Evolutionary conservation across 2,113 vertebrate genomes (phyloP).

Genomic region (Poecilia latipinna): DNA sequence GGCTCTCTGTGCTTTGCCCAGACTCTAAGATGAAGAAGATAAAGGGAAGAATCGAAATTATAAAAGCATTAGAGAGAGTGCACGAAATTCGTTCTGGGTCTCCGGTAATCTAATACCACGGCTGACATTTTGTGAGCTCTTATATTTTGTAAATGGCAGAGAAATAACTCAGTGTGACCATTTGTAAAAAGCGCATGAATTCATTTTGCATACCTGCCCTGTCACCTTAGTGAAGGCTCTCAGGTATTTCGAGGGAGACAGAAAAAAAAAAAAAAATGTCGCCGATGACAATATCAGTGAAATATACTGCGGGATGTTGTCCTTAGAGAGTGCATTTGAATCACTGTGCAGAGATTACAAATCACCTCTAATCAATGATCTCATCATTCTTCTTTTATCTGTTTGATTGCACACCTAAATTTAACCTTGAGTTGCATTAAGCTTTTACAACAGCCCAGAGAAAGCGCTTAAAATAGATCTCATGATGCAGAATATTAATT

Average conservation of each 20-base stretch:
- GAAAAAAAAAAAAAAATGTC: slow-evolving; percentile 34
- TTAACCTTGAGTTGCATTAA: slow-evolving; percentile 31
- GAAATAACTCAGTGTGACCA: slow-evolving; percentile 62
- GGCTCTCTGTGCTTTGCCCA: slow-evolving; percentile 44
- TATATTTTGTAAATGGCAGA: slow-evolving; percentile 72
- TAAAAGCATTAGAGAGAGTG: slow-evolving; percentile 48
- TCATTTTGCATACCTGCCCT: slow-evolving; percentile 59
- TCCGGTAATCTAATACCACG: slow-evolving; percentile 70
- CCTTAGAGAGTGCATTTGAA: slow-evolving; percentile 25
- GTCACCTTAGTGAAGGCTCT: slow-evolving; percentile 31
- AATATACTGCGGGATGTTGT: slow-evolving; percentile 18
- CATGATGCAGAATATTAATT: slow-evolving; percentile 23
- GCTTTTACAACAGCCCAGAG: slow-evolving; percentile 23
- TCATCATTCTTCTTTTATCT: slow-evolving; percentile 34
- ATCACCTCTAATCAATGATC: slow-evolving; percentile 35
- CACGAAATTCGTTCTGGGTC: slow-evolving; percentile 72
- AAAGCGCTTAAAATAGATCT: slow-evolving; percentile 26
- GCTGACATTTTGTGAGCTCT: slow-evolving; percentile 75
- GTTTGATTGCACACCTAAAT: slow-evolving; percentile 38
- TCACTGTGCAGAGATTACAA: slow-evolving; percentile 29
- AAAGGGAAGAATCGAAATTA: slow-evolving; percentile 51
- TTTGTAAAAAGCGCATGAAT: slow-evolving; percentile 53
- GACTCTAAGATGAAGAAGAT: slow-evolving; percentile 54
- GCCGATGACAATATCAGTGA: slow-evolving; percentile 27
- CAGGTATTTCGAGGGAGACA: slow-evolving; percentile 17